Evolutionary conservation across 2,888 invertebrate genomes (phyloP), one percentile per base, ranked within the genome.

Genomic region (Frankliniella fusca): DNA sequence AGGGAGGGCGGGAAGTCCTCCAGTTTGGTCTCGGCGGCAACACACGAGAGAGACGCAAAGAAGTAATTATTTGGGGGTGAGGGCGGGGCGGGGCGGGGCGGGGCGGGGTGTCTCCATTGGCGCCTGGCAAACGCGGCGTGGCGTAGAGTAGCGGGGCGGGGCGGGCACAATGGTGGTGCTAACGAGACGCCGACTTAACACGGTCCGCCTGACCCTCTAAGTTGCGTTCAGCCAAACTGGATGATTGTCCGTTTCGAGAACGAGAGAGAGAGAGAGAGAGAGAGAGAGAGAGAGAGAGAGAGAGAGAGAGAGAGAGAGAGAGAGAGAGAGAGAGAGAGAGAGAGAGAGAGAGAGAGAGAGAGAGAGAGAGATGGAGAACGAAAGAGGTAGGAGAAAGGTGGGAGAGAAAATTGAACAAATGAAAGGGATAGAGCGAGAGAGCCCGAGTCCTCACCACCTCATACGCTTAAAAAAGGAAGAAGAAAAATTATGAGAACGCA

Each of bases 111-210:
- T 61, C 18, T 61, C n/a, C 61, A 61, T 61, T 61, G 61, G 20
- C 20, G 61, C 15, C 61, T 61, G 61, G 61, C 18, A n/a, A 61
- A n/a, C 61, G 61, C 61, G 61, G 61, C 54, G 18, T 18, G 38
- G 38, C 38, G 38, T 38, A 5, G 18, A 54, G 54, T 54, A 15
- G 54, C 70, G n/a, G 18, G 61, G n/a, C 23, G 70, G 70, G n/a
- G 70, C 70, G 23, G 9, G n/a, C 27, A 76, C 70, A 76, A 76
- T 76, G 70, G 70, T 12, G 12, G 23, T 23, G 70, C 70, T 76
- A 76, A 76, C 70, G 70, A 76, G 70, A 76, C 70, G 70, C 23
- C 70, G 61, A 18, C 61, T 61, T 18, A 20, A 61, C 61, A 20
- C 61, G n/a, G 7, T 7, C 15, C 61, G 15, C 61, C 61, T 18